A percentile compares a stretch with the other conserved stretches of the same genome.
Evolutionary conservation across 2,113 vertebrate species (phyloP).

Genomic region (Cololabis saira): DNA sequence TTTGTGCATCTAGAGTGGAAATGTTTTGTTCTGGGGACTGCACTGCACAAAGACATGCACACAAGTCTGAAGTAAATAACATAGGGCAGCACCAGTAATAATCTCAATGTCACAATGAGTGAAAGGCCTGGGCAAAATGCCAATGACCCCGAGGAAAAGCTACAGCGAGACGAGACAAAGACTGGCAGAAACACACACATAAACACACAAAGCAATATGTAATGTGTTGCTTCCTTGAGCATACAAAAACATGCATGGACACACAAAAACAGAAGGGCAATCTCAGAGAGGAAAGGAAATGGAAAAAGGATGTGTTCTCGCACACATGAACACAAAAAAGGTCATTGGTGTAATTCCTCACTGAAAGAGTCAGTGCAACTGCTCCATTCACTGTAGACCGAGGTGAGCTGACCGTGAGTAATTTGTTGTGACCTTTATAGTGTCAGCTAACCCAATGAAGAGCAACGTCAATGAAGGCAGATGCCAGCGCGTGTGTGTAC

Average conservation of each 20-base stretch:
- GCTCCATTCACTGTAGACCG: conserved; percentile 45
- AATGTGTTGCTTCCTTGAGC: neutral
- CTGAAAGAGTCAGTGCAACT: conserved; percentile 42
- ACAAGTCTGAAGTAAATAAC: conserved; percentile 40
- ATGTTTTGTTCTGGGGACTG: conserved; percentile 3
- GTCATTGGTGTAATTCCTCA: conserved; percentile 63
- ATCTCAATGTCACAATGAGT: conserved; percentile 54
- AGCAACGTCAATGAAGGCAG: conserved; percentile 42
- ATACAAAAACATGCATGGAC: neutral
- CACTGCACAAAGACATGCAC: conserved; percentile 1
- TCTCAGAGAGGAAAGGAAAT: neutral
- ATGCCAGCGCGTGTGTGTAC: conserved; percentile 9
- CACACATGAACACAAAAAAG: conserved; percentile 47
- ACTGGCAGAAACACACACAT: conserved; percentile 7
- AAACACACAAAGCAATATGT: neutral
- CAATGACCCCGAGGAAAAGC: conserved; percentile 48
- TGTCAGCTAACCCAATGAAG: conserved; percentile 38
- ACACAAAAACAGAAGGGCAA: neutral
- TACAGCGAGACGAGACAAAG: conserved; percentile 35
- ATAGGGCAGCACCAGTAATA: conserved; percentile 45
- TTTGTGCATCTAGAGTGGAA: neutral
- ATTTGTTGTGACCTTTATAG: conserved; percentile 68
- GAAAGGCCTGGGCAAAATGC: conserved; percentile 36
- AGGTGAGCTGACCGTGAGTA: conserved; percentile 61
- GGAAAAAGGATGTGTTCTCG: neutral